These are phyloP conservation scores for Catharus fuscescens DNA, from an alignment of 2,113 vertebrate species.

Conservation along the genomic window DNA sequence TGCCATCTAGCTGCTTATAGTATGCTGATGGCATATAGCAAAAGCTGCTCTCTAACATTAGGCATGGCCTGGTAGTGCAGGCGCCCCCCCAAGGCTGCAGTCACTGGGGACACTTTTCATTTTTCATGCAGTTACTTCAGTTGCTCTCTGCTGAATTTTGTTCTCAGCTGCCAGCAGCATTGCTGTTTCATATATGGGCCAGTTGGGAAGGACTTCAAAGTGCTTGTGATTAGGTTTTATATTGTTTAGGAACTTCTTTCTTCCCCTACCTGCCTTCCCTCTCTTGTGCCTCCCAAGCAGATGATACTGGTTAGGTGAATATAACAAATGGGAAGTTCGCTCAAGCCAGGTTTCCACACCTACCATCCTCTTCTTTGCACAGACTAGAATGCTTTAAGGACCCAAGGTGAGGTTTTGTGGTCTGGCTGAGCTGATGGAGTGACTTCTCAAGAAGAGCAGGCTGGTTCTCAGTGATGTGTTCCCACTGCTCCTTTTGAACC, in stretches of 20 bases:
- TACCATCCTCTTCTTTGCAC: not conserved
- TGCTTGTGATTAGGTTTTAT: not conserved
- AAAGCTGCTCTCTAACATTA: not conserved
- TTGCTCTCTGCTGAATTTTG: not conserved
- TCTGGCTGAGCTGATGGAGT: not conserved
- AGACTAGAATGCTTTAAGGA: not conserved
- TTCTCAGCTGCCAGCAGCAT: not conserved
- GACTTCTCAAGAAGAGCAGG: not conserved
- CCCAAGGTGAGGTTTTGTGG: not conserved
- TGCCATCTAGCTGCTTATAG: not conserved
- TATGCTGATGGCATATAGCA: not conserved
- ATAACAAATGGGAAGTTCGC: not conserved
- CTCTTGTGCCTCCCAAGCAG: not conserved
- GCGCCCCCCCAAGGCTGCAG: fast-evolving
- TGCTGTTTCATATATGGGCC: not conserved
- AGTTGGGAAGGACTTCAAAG: not conserved
- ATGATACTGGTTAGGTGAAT: not conserved
- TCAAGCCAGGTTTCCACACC: not conserved
- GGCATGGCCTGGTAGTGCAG: not conserved
- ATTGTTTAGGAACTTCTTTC: not conserved
- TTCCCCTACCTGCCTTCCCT: not conserved
- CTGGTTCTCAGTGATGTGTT: not conserved
- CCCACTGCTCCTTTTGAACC: not conserved
- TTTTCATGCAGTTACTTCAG: not conserved
- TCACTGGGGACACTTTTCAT: not conserved